A percentile compares a stretch with the other conserved stretches of the same genome.
Conservation (phyloP, 2,113 vertebrate genomes). For the Leucosticte australis region DNA sequence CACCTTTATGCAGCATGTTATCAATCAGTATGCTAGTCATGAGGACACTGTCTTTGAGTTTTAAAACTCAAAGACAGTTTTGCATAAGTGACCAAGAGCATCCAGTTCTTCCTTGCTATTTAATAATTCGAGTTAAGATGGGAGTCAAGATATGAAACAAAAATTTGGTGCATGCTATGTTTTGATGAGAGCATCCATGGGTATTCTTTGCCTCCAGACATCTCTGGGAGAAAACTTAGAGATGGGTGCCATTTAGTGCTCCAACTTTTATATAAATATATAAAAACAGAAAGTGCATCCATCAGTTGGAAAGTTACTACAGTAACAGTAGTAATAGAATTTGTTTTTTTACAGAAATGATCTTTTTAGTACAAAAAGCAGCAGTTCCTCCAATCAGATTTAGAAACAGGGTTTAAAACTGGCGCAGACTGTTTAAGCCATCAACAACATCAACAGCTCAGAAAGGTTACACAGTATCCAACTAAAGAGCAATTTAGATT, state of each 20-base stretch:
- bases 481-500: background rate
- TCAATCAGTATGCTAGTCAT: background rate
- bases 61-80: constrained; percentile 4
- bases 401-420: background rate
- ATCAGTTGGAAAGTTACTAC: background rate
- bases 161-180: background rate
- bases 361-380: background rate
- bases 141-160: background rate
- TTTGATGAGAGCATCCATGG: background rate
- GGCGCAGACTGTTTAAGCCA: background rate
- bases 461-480: background rate
- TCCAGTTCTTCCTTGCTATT: background rate
- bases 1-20: background rate
- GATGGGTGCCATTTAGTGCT: background rate
- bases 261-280: background rate
- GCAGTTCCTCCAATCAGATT: background rate
- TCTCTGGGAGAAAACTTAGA: background rate
- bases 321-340: too few species aligned
- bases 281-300: background rate
- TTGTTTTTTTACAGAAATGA: too few species aligned
- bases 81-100: background rate
- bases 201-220: background rate
- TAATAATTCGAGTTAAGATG: background rate
- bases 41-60: background rate
- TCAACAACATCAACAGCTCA: background rate